Evolutionary conservation across 1,140 invertebrate species (phyloP), one percentile per base, ranked within the genome.

Genomic region (Choristoneura fumiferana): DNA sequence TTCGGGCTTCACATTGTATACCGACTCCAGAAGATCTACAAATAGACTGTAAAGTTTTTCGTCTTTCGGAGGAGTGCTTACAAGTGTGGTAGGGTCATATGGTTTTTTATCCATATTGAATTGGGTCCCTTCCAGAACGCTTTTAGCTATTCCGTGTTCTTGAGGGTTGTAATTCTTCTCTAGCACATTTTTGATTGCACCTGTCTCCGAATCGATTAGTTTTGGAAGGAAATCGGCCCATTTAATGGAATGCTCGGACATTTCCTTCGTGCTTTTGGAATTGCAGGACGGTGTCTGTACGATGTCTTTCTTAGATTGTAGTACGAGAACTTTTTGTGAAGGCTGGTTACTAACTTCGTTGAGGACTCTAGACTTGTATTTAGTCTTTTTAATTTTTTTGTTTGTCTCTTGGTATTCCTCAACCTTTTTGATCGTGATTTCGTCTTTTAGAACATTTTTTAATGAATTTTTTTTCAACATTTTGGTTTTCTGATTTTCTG

Each of bases 1-100:
- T 17, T 73, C 65, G 5, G 61, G 43, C 45, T 69, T 60, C 0
- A 70, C 58, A 37, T 81, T 74, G 39, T 74, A 79, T 34, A 67
- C 67, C 40, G 73, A 74, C 62, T 84, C 69, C 5, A 80, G 10
- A n/a, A 82, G 54, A 65, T 84, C 79, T 0, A 78, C 69, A 36
- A 82, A 81, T 15, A 82, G 71, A 54, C 76, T 76, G 22, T 75
- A 78, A 0, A 81, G 37, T 17, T 70, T 68, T 8, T 79, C 69
- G 1, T 58, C 62, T 60, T 64, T 67, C 0, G 68, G 56, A 1
- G 39, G 17, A 6, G 71, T 63, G 0, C 58, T 36, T 0, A 69
- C 67, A 29, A 75, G 49, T 1, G 69, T 80, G 1, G 34, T 54
- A 4, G 69, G 69, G 8, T 81, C 71, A 9, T 68, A 61, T 8